These are phyloP conservation scores for Phyllotreta cruciferae DNA, from an alignment of 2,888 invertebrate species.

Conservation along the genomic window DNA sequence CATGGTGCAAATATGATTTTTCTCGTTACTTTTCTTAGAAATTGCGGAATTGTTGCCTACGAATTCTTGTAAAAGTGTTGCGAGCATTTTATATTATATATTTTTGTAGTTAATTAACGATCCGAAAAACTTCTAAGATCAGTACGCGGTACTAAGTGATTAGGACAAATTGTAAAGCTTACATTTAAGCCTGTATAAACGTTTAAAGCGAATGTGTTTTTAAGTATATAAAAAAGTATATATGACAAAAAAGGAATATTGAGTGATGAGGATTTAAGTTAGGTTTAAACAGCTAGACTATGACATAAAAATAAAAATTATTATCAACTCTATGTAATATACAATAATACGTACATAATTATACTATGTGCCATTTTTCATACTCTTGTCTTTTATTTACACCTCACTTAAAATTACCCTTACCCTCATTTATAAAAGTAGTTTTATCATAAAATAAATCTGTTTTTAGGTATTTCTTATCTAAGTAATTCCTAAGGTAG, in stretches of 20 bases:
- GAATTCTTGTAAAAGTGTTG: conserved; percentile 55
- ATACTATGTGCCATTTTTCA: conserved; percentile 63
- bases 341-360: conserved; percentile 62
- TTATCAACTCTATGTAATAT: conserved; percentile 63
- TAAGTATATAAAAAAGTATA: conserved; percentile 59
- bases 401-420: background rate
- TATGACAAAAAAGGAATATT: conserved; percentile 58
- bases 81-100: conserved; percentile 56
- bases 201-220: conserved; percentile 60
- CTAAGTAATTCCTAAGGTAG: too few species aligned
- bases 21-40: conserved; percentile 42
- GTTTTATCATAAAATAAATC: background rate
- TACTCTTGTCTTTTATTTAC: conserved; percentile 46
- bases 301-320: conserved; percentile 56
- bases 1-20: conserved; percentile 34
- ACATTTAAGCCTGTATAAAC: conserved; percentile 57
- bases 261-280: conserved; percentile 60
- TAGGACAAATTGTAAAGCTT: conserved; percentile 58
- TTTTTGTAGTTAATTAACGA: conserved; percentile 56
- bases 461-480: too few species aligned
- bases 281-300: conserved; percentile 60
- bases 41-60: conserved; percentile 48
- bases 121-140: conserved; percentile 47
- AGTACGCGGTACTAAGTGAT: conserved; percentile 49
- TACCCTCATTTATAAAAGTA: background rate